Evolutionary conservation across 2,113 vertebrate genomes (phyloP), one percentile per base, ranked within the genome.

Genomic region (Elgaria multicarinata): DNA sequence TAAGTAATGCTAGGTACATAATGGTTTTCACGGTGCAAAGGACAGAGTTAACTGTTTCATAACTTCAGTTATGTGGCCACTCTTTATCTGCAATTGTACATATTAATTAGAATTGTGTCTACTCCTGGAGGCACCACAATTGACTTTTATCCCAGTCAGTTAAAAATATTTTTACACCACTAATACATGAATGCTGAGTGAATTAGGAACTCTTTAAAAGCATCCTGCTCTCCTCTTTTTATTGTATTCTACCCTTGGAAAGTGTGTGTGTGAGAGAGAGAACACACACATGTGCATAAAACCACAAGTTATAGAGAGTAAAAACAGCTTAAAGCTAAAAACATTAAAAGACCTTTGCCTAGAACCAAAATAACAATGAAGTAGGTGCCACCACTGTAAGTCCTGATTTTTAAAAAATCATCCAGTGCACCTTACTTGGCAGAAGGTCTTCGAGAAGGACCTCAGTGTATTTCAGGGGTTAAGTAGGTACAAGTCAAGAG

Each of bases 1-100:
- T 92, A 44, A 94, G 75, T 92, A 66, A 42, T 87, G 78, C 87
- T 74, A 85, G 5, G 3, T 75, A 83, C 77, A 91, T 67, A 24
- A 64, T 89, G 86, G 87, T 93, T 71, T 83, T 92, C 92, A 92
- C 39, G 83, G 72, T 83, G 69, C 50, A 87, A 87, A 87, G 72
- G 36, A 91, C 87, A 85, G 42, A 89, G 92, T 83, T 83, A 85
- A 81, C 75, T 58, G 5, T 82, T 93, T 87, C 74, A 86, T 81
- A 84, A 82, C n/a, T 0, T 0, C 39, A 83, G 20, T 88, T 24
- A 55, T 46, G 74, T 44, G 24, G 86, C 1, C 77, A 81, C 90
- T 50, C 12, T 71, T 89, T 46, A 66, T 67, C 42, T 86, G 75
- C 77, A 87, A 62, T 90, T 85, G 62, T 72, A 16, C 28, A 72